These are phyloP conservation scores for Siderastrea radians DNA, from an alignment of 92 coral and sea anemone genomes.

Conservation along the genomic window DNA sequence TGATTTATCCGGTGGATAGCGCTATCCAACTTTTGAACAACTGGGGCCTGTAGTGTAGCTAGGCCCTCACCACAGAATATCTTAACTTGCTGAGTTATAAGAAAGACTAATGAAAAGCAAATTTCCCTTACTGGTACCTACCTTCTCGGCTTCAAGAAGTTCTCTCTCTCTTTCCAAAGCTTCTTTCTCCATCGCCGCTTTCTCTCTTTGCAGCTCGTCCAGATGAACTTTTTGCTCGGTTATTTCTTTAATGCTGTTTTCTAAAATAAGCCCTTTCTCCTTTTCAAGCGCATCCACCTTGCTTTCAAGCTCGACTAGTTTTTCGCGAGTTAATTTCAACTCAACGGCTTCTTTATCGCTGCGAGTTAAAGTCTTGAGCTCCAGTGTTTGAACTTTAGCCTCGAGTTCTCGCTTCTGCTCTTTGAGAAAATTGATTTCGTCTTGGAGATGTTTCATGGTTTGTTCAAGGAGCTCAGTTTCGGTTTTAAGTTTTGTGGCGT, in stretches of 20 bases:
- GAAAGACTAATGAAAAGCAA: not conserved
- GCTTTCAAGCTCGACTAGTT: constrained; percentile 71
- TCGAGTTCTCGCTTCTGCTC: constrained; percentile 86
- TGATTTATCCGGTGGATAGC: no score
- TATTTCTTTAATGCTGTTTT: constrained; percentile 71
- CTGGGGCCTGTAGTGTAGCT: no score
- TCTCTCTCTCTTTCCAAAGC: constrained; percentile 72
- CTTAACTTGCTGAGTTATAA: no score
- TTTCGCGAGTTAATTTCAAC: constrained; percentile 81
- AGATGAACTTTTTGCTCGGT: constrained; percentile 79
- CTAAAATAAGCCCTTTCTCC: constrained; percentile 68
- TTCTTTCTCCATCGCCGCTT: constrained; percentile 66
- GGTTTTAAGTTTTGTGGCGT: constrained; percentile 74
- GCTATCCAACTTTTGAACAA: no score
- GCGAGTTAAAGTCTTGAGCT: constrained; percentile 82
- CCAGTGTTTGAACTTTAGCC: constrained; percentile 82
- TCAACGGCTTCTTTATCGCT: constrained; percentile 80
- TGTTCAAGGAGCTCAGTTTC: constrained; percentile 82
- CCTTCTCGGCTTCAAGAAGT: constrained; percentile 76
- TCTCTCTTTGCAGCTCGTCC: constrained; percentile 84
- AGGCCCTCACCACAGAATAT: no score
- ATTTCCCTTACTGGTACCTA: constrained; percentile 15
- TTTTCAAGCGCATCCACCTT: constrained; percentile 71
- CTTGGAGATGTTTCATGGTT: constrained; percentile 78
- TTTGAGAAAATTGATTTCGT: constrained; percentile 75